phyloP scores from a whole-genome alignment of 2,113 vertebrate genomes.

The Tenebrosternarchus preto region DNA sequence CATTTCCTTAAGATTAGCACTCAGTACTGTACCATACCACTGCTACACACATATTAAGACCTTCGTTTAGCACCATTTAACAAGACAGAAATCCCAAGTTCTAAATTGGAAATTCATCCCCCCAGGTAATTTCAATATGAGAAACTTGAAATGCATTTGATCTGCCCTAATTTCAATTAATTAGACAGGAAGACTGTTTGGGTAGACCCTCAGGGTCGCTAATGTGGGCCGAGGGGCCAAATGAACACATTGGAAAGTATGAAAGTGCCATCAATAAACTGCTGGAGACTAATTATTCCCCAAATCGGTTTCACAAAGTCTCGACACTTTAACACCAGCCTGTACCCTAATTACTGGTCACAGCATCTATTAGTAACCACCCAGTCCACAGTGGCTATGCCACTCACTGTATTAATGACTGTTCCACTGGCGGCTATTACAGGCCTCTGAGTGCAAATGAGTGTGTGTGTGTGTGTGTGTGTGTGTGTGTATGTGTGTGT shows the following conservation, averaged over 20 bases:
- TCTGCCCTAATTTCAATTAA: conserved; percentile 85
- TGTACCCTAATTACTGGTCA: conserved; percentile 78
- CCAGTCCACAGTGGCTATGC: conserved; percentile 65
- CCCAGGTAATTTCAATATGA: conserved; percentile 80
- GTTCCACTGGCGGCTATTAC: conserved; percentile 67
- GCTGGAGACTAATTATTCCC: conserved; percentile 79
- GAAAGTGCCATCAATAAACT: conserved; percentile 81
- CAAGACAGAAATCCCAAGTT: conserved; percentile 79
- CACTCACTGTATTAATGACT: conserved; percentile 69
- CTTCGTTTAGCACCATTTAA: conserved; percentile 74
- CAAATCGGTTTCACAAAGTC: conserved; percentile 79
- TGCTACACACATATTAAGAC: conserved; percentile 69
- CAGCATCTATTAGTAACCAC: conserved; percentile 76
- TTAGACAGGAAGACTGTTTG: conserved; percentile 79
- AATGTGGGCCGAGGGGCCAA: conserved; percentile 71
- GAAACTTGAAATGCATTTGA: conserved; percentile 82
- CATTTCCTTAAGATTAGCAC: conserved; percentile 72
- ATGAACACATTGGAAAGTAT: conserved; percentile 75
- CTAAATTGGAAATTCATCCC: conserved; percentile 83
- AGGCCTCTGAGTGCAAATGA: conserved; percentile 49
- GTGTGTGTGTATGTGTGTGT: background rate
- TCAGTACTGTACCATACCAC: conserved; percentile 72
- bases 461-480: conserved; percentile 47
- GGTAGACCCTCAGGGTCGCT: conserved; percentile 77
- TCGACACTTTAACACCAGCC: conserved; percentile 77